A percentile compares a stretch with the other conserved stretches of the same genome.
Evolutionary conservation across 2,797 vertebrate species (phyloP).

Genomic region (Paramormyrops hopkinsi): DNA sequence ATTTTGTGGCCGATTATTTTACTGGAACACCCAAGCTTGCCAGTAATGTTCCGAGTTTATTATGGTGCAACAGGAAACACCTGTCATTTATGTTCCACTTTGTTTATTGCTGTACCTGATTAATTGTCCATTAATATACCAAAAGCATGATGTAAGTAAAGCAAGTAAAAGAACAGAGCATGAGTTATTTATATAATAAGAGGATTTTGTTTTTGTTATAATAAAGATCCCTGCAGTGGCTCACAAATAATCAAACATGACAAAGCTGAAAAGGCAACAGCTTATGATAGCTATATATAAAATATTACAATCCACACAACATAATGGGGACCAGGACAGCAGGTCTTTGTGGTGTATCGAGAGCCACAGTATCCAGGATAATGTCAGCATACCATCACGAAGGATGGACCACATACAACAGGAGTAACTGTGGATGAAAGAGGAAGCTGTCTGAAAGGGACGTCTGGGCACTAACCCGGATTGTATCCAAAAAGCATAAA

Average conservation of each 20-base stretch:
- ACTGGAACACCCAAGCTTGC: not conserved
- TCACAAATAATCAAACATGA: not conserved
- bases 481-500: too few species aligned
- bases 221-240: not conserved
- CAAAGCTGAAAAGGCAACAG: not conserved
- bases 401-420: too few species aligned
- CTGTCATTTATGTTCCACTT: not conserved
- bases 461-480: too few species aligned
- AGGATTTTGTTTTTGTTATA: not conserved
- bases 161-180: not conserved
- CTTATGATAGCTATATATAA: not conserved
- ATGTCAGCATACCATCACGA: too few species aligned
- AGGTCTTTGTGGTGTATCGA: not conserved
- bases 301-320: not conserved
- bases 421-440: too few species aligned
- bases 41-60: not conserved
- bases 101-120: not conserved
- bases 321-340: not conserved
- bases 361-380: too few species aligned
- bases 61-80: not conserved
- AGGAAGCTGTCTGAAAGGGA: too few species aligned
- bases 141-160: not conserved
- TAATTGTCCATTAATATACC: not conserved
- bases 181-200: not conserved
- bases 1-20: not conserved